These are phyloP conservation scores for Drosophila cardini DNA, from an alignment of 1,140 invertebrate genomes.

Conservation along the genomic window DNA sequence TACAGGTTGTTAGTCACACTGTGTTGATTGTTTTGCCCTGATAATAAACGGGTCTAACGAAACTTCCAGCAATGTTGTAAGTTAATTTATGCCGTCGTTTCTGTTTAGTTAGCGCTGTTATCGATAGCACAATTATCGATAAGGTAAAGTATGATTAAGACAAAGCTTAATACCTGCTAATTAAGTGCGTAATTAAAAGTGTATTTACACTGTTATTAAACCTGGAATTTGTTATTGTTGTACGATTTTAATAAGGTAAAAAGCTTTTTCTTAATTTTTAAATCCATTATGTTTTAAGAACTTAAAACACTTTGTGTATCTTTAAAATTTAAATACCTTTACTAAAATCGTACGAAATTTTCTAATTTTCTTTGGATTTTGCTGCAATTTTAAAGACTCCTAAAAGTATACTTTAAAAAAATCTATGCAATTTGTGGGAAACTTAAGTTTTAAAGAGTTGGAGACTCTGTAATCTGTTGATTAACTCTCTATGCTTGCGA, in stretches of 20 bases:
- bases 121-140: conserved; percentile 6
- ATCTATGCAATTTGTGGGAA: neutral
- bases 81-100: conserved; percentile 8
- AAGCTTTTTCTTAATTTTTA: no score
- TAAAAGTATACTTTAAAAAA: neutral
- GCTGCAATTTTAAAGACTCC: neutral
- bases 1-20: conserved; percentile 63
- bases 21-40: conserved; percentile 70
- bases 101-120: conserved; percentile 4
- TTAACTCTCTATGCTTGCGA: conserved; percentile 13
- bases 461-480: neutral
- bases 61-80: conserved; percentile 4
- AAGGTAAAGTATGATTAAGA: neutral
- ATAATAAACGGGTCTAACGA: conserved; percentile 51
- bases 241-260: no score
- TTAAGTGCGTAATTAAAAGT: no score
- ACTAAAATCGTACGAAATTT: neutral
- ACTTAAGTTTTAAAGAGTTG: conserved; percentile 1
- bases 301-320: no score
- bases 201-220: no score
- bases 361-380: neutral
- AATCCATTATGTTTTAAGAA: no score
- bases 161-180: no score
- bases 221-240: no score
- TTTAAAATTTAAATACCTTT: neutral